Conservation (phyloP, 2,888 invertebrate species). For the Liopterus haemorrhoidalis region DNA sequence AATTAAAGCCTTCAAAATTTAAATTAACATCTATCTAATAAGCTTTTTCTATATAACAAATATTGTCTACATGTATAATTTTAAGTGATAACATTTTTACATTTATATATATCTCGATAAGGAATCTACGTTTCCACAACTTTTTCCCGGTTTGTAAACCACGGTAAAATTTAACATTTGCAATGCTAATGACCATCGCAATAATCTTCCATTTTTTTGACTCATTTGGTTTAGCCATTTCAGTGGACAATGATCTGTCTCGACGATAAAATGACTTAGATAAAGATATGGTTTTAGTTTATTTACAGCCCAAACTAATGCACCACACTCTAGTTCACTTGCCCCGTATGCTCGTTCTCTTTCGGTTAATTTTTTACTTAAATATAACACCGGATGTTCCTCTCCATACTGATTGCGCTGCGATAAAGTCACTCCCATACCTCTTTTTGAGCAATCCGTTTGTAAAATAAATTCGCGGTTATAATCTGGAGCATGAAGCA, state of each 20-base stretch:
- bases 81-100: too few relatives aligned
- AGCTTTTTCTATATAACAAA: too few relatives aligned
- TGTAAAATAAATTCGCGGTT: slow-evolving; percentile 7
- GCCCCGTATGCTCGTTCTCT: slow-evolving; percentile 11
- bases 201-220: slow-evolving; percentile 7
- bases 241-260: slow-evolving; percentile 7
- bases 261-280: slow-evolving; percentile 4
- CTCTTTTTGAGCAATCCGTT: slow-evolving; percentile 10
- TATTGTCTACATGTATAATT: too few relatives aligned
- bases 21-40: too few relatives aligned
- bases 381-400: slow-evolving; percentile 5
- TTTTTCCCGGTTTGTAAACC: slow-evolving; percentile 6
- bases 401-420: neutral
- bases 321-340: slow-evolving; percentile 8
- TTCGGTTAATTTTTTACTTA: slow-evolving; percentile 7
- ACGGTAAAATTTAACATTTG: slow-evolving; percentile 10
- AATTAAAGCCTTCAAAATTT: too few relatives aligned
- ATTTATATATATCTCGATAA: slow-evolving; percentile 5
- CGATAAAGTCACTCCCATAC: slow-evolving; percentile 8
- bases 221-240: slow-evolving; percentile 6
- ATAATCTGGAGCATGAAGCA: slow-evolving; percentile 4
- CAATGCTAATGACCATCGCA: slow-evolving; percentile 7
- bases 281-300: slow-evolving; percentile 3
- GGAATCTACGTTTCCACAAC: slow-evolving; percentile 6
- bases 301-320: slow-evolving; percentile 7